Base-by-base conservation (phyloP, 2,888 invertebrate species). In the Tuta absoluta region DNA sequence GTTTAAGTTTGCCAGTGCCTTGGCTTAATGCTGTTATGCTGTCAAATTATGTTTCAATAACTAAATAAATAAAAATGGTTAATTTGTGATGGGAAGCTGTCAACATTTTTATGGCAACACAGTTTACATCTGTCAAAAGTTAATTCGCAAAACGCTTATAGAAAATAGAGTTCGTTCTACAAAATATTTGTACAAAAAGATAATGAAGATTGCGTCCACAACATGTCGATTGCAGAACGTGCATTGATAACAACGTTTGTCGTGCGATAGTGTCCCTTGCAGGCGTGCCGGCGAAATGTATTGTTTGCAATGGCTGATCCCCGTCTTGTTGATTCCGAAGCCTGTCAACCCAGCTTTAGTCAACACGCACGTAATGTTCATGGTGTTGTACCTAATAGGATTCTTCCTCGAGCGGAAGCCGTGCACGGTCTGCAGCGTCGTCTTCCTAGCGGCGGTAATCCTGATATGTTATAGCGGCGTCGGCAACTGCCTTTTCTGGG, bases 301-400 rank as follows among this genome's bases (percentile, higher is more conserved):
- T 93, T 98, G 98, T 93, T 94, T 98, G 79, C 98, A 98, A 94
- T 98, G 98, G 96, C 93, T 99, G 80, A 96, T 99, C 78, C 99
- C 99, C 66, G 98, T 99, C 76, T 93, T 99, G 70, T 93, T 99
- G 71, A 98, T 99, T 86, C 99, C 99, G 73, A 99, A 99, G 89
- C 99, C 99, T 65, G 95, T 98, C 70, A 99, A 99, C 92, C 98
- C 99, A 77, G 98, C 98, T 45, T 93, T 99, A 67, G 94, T 99
- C 75, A 97, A 98, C 85, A 98, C 98, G 64, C 98, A 98, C 88
- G 98, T 98, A 67, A 97, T 99, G 96, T 99, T 99, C 86, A 98
- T 99, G 94, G 96, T 98, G 71, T 93, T 99, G 63, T 99, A 99
- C 89, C 91, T 99, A 74, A 96, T 98, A 74, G 98, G 99, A 75